Percentiles rank a stretch among this genome's conserved stretches.
These are phyloP conservation scores for Drosophila kurseongensis DNA, from an alignment of 1,140 invertebrate genomes.

Conservation along the genomic window DNA sequence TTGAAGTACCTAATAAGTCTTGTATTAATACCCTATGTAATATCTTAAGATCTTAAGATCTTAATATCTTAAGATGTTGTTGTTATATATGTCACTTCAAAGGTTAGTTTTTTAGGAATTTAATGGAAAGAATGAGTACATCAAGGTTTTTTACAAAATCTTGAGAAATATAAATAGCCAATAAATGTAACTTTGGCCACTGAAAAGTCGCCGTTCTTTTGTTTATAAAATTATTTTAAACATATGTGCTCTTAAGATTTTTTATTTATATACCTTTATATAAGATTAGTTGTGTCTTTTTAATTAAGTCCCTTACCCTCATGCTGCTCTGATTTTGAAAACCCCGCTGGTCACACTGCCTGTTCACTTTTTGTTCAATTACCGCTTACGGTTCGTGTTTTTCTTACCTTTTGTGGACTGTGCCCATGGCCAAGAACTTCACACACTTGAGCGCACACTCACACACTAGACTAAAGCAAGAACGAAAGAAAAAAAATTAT, in stretches of 20 bases:
- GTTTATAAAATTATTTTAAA: background rate
- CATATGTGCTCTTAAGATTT: no score
- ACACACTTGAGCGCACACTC: conserved; percentile 69
- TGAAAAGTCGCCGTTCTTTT: background rate
- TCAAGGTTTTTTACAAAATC: no score
- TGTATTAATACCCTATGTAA: background rate
- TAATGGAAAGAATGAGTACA: no score
- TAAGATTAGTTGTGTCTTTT: no score
- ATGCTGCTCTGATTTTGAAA: conserved; percentile 20
- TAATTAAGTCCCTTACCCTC: no score
- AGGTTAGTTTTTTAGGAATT: no score
- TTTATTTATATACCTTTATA: no score
- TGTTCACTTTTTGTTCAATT: conserved; percentile 46
- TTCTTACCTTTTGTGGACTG: conserved; percentile 40
- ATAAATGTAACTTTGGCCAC: no score
- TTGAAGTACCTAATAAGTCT: background rate
- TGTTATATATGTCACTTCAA: no score
- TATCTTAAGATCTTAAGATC: background rate
- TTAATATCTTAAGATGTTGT: background rate
- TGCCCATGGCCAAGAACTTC: conserved; percentile 79
- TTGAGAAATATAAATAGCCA: no score
- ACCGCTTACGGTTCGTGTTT: conserved; percentile 36
- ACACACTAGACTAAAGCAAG: conserved; percentile 26
- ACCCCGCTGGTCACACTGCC: conserved; percentile 33
- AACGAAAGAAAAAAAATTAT: conserved; percentile 45